Base-by-base conservation (phyloP, 2,797 vertebrate genomes). In the Artibeus jamaicensis region DNA sequence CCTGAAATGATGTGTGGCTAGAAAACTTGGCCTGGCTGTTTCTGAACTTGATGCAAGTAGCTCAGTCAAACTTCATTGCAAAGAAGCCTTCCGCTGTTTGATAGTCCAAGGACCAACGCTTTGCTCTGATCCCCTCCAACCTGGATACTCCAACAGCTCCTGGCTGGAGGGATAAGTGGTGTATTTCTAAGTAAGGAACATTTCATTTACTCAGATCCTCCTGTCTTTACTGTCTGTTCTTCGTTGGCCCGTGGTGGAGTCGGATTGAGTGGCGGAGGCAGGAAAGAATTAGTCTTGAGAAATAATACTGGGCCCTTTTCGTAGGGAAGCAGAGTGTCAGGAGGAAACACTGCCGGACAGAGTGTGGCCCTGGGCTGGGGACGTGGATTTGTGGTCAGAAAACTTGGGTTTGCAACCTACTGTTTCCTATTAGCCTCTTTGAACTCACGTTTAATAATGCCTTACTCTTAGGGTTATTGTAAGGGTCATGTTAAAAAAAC, bases 11-110 rank as follows among this genome's bases (percentile, higher is more conserved):
- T 29, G 34, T 73, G 68, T 90, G 59, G 42, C 59, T 87, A 50
- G 57, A 39, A 87, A 77, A 91, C 44, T 91, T 95, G 91, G 65
- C 24, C 29, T 84, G 90, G 37, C n/a, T 79, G n/a, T 76, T 91
- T 94, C 59, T 50, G 73, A 94, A 85, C 44, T 93, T 88, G 37
- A 81, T 79, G 32, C 68, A 71, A 53, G 76, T n/a, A 68, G 88
- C 67, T 87, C 16, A 59, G 24, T 83, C 70, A 86, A 34, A 93
- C 88, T 89, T 95, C 59, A 53, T n/a, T 79, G 95, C 71, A 90
- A 77, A 67, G 48, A 26, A 79, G 39, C 19, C 57, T 86, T 16
- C 59, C 44, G 26, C 48, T 70, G 16, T 95, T 82, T 85, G 26
- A 78, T 79, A 29, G 6, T 26, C 82, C 70, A 48, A 86, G 29